Percentiles rank a stretch among this genome's conserved stretches.
These are phyloP conservation scores for Hydrolagus colliei DNA, from an alignment of 2,797 vertebrate species.

Conservation along the genomic window DNA sequence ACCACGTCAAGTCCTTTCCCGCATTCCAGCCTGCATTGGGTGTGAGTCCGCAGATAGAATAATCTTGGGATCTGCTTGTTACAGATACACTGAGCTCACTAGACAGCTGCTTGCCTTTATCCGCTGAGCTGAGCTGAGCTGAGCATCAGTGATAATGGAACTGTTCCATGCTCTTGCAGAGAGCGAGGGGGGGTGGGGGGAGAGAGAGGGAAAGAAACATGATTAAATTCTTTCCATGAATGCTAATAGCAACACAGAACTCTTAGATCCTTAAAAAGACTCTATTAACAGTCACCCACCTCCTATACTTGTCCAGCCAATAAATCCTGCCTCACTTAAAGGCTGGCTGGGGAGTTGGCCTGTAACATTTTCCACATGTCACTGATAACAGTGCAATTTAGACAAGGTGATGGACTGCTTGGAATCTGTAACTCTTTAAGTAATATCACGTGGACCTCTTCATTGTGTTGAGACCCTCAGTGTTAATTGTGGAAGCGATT, in stretches of 20 bases:
- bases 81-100: background rate
- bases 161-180: background rate
- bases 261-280: slow-evolving; percentile 1
- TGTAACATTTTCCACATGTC: slow-evolving; percentile 29
- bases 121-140: background rate
- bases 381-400: slow-evolving; percentile 11
- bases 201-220: background rate
- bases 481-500: too few species aligned
- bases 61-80: background rate
- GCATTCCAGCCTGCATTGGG: slow-evolving; percentile 9
- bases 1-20: background rate
- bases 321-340: background rate
- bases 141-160: slow-evolving; percentile 20
- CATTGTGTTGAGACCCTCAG: background rate
- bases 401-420: background rate
- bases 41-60: background rate
- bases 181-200: background rate
- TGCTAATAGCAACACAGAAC: slow-evolving; percentile 18
- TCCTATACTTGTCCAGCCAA: background rate
- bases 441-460: background rate
- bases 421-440: background rate
- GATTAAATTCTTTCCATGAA: slow-evolving; percentile 25
- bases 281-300: slow-evolving; percentile 11
- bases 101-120: slow-evolving; percentile 23
- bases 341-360: background rate